These are phyloP conservation scores for Prosopocoilus inquinatus DNA, from an alignment of 2,888 invertebrate genomes.

Conservation along the genomic window DNA sequence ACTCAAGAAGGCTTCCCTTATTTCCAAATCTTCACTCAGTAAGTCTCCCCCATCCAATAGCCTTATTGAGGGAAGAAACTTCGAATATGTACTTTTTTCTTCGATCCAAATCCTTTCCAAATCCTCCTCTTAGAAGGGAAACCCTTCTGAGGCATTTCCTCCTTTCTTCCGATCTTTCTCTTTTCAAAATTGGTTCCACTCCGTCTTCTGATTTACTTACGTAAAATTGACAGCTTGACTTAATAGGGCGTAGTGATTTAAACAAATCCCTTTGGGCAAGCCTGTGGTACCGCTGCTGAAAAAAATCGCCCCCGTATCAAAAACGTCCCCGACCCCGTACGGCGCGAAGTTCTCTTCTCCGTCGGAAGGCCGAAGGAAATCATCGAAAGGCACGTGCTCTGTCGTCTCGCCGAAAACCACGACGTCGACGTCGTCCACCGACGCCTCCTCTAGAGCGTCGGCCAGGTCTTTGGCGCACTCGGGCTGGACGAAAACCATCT, in stretches of 20 bases:
- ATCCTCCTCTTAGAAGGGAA: no score
- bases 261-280: conserved; percentile 31
- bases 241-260: conserved; percentile 25
- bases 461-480: conserved; percentile 17
- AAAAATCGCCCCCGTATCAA: conserved; percentile 27
- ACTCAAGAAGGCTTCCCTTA: no score
- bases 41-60: no score
- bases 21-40: no score
- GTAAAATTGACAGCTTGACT: conserved; percentile 11
- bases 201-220: conserved; percentile 11
- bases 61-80: no score
- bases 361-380: conserved; percentile 12
- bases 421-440: conserved; percentile 9
- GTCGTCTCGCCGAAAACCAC: conserved; percentile 22
- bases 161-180: no score
- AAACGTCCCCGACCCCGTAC: conserved; percentile 8
- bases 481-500: conserved; percentile 21
- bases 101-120: no score
- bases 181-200: no score
- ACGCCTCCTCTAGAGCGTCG: neutral
- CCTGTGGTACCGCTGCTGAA: conserved; percentile 37
- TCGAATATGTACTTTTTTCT: no score
- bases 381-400: conserved; percentile 11
- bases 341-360: conserved; percentile 26
- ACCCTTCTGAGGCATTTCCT: no score